Percentiles rank a stretch among this genome's conserved stretches.
These are phyloP conservation scores for Candidula unifasciata DNA, from an alignment of 2,888 invertebrate species.

Conservation along the genomic window DNA sequence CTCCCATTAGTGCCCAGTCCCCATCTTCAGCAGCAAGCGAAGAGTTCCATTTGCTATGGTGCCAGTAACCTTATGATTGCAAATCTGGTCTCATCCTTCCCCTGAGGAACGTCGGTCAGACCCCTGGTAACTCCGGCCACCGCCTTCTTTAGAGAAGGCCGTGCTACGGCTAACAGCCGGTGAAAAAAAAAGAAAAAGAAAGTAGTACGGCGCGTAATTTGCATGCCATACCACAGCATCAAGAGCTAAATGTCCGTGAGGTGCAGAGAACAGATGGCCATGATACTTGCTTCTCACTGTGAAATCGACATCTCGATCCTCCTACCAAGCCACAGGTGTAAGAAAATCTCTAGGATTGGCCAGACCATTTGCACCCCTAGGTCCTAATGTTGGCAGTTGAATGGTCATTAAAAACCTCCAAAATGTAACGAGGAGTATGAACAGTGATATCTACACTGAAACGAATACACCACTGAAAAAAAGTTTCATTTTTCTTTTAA, in stretches of 20 bases:
- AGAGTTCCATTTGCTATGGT: too few species aligned
- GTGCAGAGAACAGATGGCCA: slow-evolving; percentile 89
- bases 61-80: too few species aligned
- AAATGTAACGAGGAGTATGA: slow-evolving; percentile 86
- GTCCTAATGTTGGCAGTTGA: slow-evolving; percentile 95
- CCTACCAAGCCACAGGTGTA: slow-evolving; percentile 92
- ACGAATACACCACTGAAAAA: slow-evolving; percentile 89
- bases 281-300: slow-evolving; percentile 92
- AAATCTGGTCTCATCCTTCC: too few species aligned
- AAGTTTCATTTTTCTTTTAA: too few species aligned
- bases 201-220: slow-evolving; percentile 98
- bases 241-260: slow-evolving; percentile 93
- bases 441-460: slow-evolving; percentile 87
- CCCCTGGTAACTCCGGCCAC: too few species aligned
- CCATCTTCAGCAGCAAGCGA: too few species aligned
- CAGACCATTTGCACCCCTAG: slow-evolving; percentile 88
- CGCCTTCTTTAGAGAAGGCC: too few species aligned
- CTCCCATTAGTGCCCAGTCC: too few species aligned
- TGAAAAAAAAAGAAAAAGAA: too few species aligned
- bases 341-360: slow-evolving; percentile 97
- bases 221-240: slow-evolving; percentile 99
- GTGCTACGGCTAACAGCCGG: neutral
- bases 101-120: too few species aligned
- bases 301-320: slow-evolving; percentile 85
- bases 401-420: slow-evolving; percentile 96